Percentiles rank a stretch among this genome's conserved stretches.
phyloP scores from a whole-genome alignment of 2,797 vertebrate genomes.

The Pseudomugil tenellus region DNA sequence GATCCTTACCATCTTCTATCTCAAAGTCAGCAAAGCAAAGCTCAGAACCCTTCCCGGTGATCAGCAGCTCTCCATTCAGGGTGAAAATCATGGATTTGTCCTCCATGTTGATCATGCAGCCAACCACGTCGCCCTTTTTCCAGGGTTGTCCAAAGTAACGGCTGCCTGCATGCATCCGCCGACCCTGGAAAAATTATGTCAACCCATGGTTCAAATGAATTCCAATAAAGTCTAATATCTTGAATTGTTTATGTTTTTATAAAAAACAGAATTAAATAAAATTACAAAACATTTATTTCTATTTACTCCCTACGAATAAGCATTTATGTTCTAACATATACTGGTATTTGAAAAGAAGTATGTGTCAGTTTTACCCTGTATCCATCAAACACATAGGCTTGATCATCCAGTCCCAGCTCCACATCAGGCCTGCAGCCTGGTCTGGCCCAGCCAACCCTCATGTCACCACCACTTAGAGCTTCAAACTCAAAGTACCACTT shows the following conservation, averaged over 20 bases:
- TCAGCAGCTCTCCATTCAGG: slow-evolving; percentile 95
- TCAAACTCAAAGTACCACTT: slow-evolving; percentile 99
- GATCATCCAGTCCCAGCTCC: slow-evolving; percentile 91
- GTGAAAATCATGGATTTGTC: slow-evolving; percentile 99
- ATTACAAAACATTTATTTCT: not conserved
- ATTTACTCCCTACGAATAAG: not conserved
- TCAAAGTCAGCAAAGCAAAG: slow-evolving; percentile 96
- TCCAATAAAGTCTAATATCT: not conserved
- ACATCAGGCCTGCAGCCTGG: slow-evolving; percentile 92
- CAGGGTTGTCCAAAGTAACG: slow-evolving; percentile 94
- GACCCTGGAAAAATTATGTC: slow-evolving; percentile 82
- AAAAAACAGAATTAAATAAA: not conserved
- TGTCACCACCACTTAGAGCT: slow-evolving; percentile 92
- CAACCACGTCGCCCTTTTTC: slow-evolving; percentile 96
- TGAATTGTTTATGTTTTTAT: not conserved
- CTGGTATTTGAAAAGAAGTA: not conserved
- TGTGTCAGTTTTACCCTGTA: slow-evolving; percentile 85
- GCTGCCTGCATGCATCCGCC: slow-evolving; percentile 92
- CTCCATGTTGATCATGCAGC: slow-evolving; percentile 98
- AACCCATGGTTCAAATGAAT: not conserved
- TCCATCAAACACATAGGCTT: slow-evolving; percentile 96
- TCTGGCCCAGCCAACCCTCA: slow-evolving; percentile 97
- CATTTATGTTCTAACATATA: not conserved
- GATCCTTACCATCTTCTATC: slow-evolving; percentile 90
- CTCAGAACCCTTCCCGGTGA: slow-evolving; percentile 96